Base-by-base conservation (phyloP, 2,113 vertebrate genomes). In the Vulpes vulpes region DNA sequence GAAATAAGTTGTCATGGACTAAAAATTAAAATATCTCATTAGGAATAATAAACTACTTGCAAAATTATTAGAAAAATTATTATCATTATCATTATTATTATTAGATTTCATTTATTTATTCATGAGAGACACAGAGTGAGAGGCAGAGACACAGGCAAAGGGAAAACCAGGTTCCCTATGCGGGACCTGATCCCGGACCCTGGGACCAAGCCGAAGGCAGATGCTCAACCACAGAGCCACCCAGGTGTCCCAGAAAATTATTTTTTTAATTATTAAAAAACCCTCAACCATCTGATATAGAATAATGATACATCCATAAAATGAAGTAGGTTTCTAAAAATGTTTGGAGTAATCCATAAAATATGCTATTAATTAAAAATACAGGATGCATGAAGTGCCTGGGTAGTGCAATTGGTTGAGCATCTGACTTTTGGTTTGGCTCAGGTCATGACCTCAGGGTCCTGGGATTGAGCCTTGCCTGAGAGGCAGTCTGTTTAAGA, bases 61-160 rank as follows among this genome's bases (percentile, higher is more conserved):
- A 92, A 83, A 86, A 86, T 51, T 82, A 82, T 91, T 96, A 90
- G 27, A 69, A 78, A 59, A 57, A 62, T 60, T 7, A 43, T 43
- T 43, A 43, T 43, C 1, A 43, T 43, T 7, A 43, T 43, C 43
- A 43, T 43, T 43, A 43, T 43, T 43, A 43, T 43, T 43, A 43
- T 43, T 43, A 43, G 43, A 43, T 43, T 43, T 43, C 43, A 43
- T 43, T 43, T 43, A 43, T 43, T 43, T 43, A 43, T 43, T 43
- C 7, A 43, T 43, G 43, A 43, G 43, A 43, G 43, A 43, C 43
- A 43, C 43, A 43, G 43, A 43, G 43, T 43, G 43, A 43, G 43
- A 43, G 43, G 7, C 43, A 43, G 43, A 43, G 43, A 43, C 43
- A 43, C 43, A 43, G 43, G 43, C 43, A 43, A 43, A 43, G 43